Base-by-base conservation (phyloP, 2,113 vertebrate species). In the human region DNA sequence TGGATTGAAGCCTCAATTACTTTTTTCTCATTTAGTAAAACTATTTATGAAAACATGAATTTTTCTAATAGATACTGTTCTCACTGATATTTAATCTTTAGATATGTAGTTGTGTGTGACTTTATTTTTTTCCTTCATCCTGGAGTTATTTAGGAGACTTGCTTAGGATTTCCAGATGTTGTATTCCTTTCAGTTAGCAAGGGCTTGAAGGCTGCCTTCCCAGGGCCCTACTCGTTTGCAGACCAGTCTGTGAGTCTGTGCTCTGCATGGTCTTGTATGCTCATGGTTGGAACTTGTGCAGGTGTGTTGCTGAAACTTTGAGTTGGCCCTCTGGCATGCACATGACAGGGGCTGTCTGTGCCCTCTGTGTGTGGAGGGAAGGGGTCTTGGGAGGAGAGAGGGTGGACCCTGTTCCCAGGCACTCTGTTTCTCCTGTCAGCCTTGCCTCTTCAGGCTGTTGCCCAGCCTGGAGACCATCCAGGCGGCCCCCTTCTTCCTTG, bases 141-240 rank as follows among this genome's bases (percentile, higher is more conserved):
- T 84, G 6, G 30, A 84, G 75, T 90, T 89, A 22, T 90, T 94
- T 59, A 55, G 52, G 73, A 79, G 45, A 20, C 11, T 78, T 20
- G 27, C 70, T 80, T 95, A 89, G 55, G 61, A 59, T 70, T 85
- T 96, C 64, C 96, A 96, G 72, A 66, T 96, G 94, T 73, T 27
- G 16, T 80, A 23, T 43, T 82, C 16, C 48, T n/a, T 78, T 68
- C 23, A 48, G 84, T 52, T 35, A 78, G 66, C 68, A 32, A 55
- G 8, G 72, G 76, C 25, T 16, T 66, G 45, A 66, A 61, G 61
- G 40, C 64, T 61, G 22, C 8, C 50, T 40, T 79, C 48, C 40
- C 10, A 13, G 57, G 75, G 72, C 45, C 23, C 32, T n/a, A 7
- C 43, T 80, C 16, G 4, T 57, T 73, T 55, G n/a, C 32, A 23